Conservation (phyloP, 1,140 invertebrate genomes). For the Pentalonia nigronervosa region DNA sequence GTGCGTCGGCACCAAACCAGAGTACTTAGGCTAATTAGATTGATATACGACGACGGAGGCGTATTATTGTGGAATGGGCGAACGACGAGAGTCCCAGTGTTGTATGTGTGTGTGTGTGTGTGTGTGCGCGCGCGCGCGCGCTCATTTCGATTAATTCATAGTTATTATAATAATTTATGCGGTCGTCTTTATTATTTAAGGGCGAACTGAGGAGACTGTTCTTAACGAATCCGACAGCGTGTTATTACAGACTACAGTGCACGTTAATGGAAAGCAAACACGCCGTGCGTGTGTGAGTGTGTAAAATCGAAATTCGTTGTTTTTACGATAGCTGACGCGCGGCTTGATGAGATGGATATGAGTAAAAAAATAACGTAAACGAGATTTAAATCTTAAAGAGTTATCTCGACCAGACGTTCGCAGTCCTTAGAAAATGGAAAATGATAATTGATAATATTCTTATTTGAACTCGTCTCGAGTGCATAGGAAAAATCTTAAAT, state of each 20-base stretch:
- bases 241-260: not conserved
- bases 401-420: not conserved
- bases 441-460: not conserved
- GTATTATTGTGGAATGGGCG: not conserved
- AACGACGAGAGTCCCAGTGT: not conserved
- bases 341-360: too few species aligned
- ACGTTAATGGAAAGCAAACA: conserved; percentile 29
- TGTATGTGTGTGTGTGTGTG: not conserved
- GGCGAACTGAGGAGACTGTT: not conserved
- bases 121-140: not conserved
- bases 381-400: not conserved
- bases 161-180: conserved; percentile 26
- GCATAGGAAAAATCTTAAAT: not conserved
- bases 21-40: conserved; percentile 32
- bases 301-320: conserved; percentile 28
- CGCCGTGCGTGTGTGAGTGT: not conserved
- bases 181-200: conserved; percentile 4
- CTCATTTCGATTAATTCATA: conserved; percentile 4
- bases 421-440: not conserved
- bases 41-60: not conserved
- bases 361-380: not conserved
- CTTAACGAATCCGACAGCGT: conserved; percentile 23
- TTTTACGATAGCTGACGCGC: not conserved
- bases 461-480: not conserved
- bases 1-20: not conserved